phyloP scores from a whole-genome alignment of 2,113 vertebrate species.

The Oncorhynchus masou region DNA sequence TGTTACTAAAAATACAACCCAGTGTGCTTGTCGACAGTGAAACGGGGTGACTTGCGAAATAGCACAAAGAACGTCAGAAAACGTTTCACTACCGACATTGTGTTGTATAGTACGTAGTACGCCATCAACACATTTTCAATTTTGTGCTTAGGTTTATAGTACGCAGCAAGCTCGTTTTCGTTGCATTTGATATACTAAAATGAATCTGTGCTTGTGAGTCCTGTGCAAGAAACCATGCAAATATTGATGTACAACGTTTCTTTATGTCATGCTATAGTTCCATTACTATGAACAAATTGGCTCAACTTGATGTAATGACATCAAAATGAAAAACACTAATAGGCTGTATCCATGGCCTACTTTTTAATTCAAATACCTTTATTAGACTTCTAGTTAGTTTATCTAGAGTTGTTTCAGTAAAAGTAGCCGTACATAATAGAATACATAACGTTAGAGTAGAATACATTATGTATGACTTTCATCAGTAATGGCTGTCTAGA shows the following conservation, averaged over 20 bases:
- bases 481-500: no score
- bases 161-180: background rate
- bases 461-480: no score
- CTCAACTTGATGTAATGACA: background rate
- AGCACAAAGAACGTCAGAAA: background rate
- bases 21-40: constrained; percentile 16
- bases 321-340: background rate
- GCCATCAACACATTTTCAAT: background rate
- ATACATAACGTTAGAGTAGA: no score
- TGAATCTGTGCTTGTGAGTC: background rate
- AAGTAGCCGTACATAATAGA: no score
- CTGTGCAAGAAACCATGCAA: no score
- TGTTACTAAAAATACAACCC: constrained; percentile 35
- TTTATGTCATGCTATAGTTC: background rate
- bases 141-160: background rate
- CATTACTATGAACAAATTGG: background rate
- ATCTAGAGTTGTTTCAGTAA: no score
- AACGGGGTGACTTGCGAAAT: constrained; percentile 5
- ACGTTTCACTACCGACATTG: background rate
- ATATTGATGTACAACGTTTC: background rate
- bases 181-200: background rate
- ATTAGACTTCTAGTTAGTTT: no score
- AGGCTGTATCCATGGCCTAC: background rate
- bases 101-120: background rate
- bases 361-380: no score